These are phyloP conservation scores for Paramormyrops kingsleyae DNA, from an alignment of 2,113 vertebrate species.

Conservation along the genomic window DNA sequence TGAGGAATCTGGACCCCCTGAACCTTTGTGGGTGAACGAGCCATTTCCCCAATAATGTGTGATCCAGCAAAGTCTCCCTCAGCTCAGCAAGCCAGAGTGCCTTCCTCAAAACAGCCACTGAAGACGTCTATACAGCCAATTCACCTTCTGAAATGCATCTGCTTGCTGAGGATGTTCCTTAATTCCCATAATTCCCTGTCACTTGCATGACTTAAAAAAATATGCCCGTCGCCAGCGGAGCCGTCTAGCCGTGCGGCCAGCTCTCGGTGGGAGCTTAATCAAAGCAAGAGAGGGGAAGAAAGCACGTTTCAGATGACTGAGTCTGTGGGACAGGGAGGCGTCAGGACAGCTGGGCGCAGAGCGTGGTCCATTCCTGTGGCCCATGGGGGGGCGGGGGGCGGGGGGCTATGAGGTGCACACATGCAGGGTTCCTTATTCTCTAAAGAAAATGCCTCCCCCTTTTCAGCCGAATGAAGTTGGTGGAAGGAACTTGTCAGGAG, in stretches of 20 bases:
- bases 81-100: neutral
- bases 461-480: conserved; percentile 46
- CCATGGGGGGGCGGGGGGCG: conserved; percentile 13
- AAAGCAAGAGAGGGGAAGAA: neutral
- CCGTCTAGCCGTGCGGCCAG: neutral
- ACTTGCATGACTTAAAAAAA: neutral
- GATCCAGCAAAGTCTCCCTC: neutral
- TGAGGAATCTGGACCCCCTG: neutral
- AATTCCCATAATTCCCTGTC: neutral
- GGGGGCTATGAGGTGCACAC: conserved; percentile 30
- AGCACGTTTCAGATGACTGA: neutral
- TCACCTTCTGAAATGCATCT: conserved; percentile 17
- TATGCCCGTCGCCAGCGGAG: too few species aligned
- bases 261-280: neutral
- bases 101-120: neutral
- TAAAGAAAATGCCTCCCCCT: conserved; percentile 30
- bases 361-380: neutral
- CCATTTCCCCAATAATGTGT: neutral
- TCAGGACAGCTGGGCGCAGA: neutral
- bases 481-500: conserved; percentile 48
- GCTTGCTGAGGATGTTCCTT: neutral
- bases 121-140: neutral
- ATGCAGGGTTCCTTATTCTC: conserved; percentile 48
- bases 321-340: neutral
- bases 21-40: neutral